A percentile compares a stretch with the other conserved stretches of the same genome.
phyloP scores from a whole-genome alignment of 2,888 invertebrate species.

The Stenodera caucasica region DNA sequence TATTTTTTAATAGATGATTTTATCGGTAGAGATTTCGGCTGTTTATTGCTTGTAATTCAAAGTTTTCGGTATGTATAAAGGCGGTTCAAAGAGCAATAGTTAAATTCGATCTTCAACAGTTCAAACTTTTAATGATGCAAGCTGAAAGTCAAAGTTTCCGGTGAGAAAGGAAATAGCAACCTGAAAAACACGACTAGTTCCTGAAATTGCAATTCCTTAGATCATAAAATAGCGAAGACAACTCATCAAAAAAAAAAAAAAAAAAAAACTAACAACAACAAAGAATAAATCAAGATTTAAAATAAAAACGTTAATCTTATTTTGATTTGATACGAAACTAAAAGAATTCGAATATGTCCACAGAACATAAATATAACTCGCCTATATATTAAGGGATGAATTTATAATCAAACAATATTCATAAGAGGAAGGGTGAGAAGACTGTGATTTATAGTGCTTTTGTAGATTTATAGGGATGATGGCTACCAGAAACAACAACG shows the following conservation, averaged over 20 bases:
- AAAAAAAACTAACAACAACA: too few relatives aligned
- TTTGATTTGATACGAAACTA: too few relatives aligned
- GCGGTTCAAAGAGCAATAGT: conserved; percentile 6
- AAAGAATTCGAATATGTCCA: too few relatives aligned
- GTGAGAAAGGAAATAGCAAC: conserved; percentile 5
- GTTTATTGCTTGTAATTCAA: conserved; percentile 10
- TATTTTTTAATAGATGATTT: too few relatives aligned
- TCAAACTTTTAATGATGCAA: conserved; percentile 12
- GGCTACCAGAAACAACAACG: conserved; percentile 10
- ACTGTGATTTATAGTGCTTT: conserved; percentile 45
- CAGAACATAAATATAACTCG: neutral
- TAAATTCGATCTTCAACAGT: conserved; percentile 5
- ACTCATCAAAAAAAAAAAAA: too few relatives aligned
- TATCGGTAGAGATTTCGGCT: conserved; percentile 1
- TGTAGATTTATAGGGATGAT: conserved; percentile 22
- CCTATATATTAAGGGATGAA: neutral
- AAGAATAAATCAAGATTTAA: too few relatives aligned
- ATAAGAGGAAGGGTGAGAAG: conserved; percentile 37
- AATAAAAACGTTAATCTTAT: too few relatives aligned
- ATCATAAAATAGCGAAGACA: neutral
- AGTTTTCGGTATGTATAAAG: conserved; percentile 7
- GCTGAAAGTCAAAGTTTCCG: conserved; percentile 12
- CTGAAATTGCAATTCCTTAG: neutral
- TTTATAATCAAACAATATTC: conserved; percentile 37
- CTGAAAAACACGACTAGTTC: conserved; percentile 1